Conservation (phyloP, 1,140 invertebrate species). For the Nasonia longicornis region DNA sequence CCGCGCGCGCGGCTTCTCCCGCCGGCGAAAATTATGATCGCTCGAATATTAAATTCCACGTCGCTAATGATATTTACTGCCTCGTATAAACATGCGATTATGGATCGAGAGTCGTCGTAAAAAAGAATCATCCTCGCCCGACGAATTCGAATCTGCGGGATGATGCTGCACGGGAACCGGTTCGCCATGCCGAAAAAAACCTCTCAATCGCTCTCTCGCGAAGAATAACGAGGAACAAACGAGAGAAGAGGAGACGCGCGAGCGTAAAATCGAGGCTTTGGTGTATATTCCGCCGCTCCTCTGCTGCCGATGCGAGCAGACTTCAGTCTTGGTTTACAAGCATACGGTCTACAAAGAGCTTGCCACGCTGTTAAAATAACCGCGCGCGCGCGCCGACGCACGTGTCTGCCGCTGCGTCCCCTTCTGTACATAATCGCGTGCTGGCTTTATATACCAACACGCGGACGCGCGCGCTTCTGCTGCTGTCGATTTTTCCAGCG, state of each 20-base stretch:
- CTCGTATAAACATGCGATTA: constrained; percentile 24
- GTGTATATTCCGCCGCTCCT: constrained; percentile 39
- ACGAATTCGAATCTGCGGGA: constrained; percentile 5
- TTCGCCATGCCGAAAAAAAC: constrained; percentile 12
- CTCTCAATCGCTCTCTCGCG: background rate
- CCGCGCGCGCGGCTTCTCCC: background rate
- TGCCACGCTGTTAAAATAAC: constrained; percentile 71
- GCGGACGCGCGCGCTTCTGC: too few relatives aligned
- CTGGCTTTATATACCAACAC: constrained; percentile 6
- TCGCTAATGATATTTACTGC: constrained; percentile 21
- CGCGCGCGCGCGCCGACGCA: constrained; percentile 64
- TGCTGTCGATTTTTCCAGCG: too few relatives aligned
- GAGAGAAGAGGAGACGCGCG: constrained; percentile 41
- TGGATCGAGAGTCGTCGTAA: constrained; percentile 25
- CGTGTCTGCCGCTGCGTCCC: constrained; percentile 48
- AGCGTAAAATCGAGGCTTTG: constrained; percentile 48
- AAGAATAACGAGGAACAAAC: background rate
- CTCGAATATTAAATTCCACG: constrained; percentile 20
- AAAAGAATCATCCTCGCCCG: constrained; percentile 27
- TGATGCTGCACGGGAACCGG: background rate
- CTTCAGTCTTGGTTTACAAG: constrained; percentile 70
- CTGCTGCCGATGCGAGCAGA: constrained; percentile 60
- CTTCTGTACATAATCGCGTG: constrained; percentile 27
- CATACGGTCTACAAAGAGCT: constrained; percentile 70
- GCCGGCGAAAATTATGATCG: constrained; percentile 24